phyloP scores from a whole-genome alignment of 2,888 invertebrate species.

The Drosophila kokeensis region DNA sequence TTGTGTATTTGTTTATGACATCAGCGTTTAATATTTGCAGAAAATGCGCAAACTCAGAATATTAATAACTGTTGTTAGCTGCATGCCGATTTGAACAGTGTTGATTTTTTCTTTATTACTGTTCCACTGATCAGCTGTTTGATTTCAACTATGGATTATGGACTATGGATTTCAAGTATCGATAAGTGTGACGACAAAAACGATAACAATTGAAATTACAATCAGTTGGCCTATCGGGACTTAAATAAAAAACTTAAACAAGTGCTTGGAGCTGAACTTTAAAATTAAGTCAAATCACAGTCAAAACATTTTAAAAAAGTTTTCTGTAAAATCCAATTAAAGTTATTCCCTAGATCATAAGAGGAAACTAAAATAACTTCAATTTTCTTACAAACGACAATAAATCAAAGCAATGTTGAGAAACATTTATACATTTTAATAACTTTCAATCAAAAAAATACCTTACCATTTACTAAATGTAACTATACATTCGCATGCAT shows the following conservation, averaged over 20 bases:
- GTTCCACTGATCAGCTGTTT: slow-evolving; percentile 22
- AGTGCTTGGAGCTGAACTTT: neutral
- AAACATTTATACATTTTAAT: slow-evolving; percentile 7
- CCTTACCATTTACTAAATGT: neutral
- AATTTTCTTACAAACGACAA: neutral
- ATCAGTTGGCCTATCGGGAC: neutral
- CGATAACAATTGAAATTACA: neutral
- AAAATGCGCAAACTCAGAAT: neutral
- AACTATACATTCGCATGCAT: neutral
- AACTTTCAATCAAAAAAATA: slow-evolving; percentile 1
- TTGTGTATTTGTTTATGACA: neutral
- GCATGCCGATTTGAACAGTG: neutral
- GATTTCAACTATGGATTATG: neutral
- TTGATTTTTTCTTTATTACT: neutral
- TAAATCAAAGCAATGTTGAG: neutral
- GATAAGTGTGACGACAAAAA: neutral
- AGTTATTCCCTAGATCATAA: neutral
- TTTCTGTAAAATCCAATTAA: neutral
- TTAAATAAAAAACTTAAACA: neutral
- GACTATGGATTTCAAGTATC: neutral
- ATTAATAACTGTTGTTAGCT: neutral
- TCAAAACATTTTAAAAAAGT: neutral
- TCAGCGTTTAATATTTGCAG: neutral
- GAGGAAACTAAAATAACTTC: neutral
- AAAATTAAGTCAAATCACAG: neutral